Evolutionary conservation across 2,888 invertebrate genomes (phyloP), one percentile per base, ranked within the genome.

Genomic region (Drosophila lutescens): DNA sequence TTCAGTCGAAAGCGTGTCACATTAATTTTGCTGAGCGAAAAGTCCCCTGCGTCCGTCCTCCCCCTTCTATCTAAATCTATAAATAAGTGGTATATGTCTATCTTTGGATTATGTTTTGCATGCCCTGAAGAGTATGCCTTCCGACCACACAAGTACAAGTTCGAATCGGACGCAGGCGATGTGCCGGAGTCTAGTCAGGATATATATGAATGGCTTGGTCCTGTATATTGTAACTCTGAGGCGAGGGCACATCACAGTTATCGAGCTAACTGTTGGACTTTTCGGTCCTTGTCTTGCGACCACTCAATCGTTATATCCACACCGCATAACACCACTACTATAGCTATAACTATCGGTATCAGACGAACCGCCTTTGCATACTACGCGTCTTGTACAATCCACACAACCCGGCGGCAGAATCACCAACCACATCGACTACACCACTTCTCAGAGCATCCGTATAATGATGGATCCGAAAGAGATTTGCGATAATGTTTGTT

Each of bases 1-100:
- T 74, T 69, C 91, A 90, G 83, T 66, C 79, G 90, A 90, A 90
- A 91, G 79, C 87, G 91, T 92, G 92, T 92, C 92, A 92, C 92
- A 92, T 92, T 88, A 92, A 91, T 92, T 92, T 92, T 92, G 92
- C 90, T 92, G 92, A 92, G 92, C 91, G 92, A 88, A 90, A 88
- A 91, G 89, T 92, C 90, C 92, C 92, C 92, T 92, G 91, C 90
- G 81, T 81, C 75, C 60, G 67, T 56, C 43, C 41, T 58, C 17
- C 62, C 17, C 66, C 44, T 47, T 60, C 41, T 36, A 53, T 38
- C 34, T 62, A 62, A 51, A 41, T 40, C 50, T 72, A 58, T 46
- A 55, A 49, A 41, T 72, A 57, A 65, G 53, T 71, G 61, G 53
- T 74, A 60, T 36, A 63, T 66, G 66, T 66, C 66, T 66, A 67